Evolutionary conservation across 2,888 invertebrate species (phyloP).

Genomic region (Drosophila anomelani): DNA sequence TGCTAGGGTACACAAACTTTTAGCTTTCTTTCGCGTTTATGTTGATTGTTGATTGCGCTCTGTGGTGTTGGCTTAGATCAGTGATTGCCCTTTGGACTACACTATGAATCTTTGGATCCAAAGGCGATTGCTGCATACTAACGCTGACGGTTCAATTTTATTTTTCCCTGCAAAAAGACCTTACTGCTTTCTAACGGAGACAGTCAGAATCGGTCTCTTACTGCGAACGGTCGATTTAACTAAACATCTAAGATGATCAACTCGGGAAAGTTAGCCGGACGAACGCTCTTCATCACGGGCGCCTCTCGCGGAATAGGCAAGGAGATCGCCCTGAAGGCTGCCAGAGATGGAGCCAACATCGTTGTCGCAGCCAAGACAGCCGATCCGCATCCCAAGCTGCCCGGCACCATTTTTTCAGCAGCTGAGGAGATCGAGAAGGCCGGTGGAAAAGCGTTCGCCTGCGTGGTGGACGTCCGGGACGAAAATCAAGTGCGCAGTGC

Average conservation of each 20-base stretch:
- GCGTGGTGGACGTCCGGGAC: slow-evolving; percentile 92
- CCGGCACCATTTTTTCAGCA: slow-evolving; percentile 93
- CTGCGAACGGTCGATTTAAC: slow-evolving; percentile 37
- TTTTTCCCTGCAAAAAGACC: slow-evolving; percentile 83
- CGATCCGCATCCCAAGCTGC: slow-evolving; percentile 88
- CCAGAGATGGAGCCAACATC: slow-evolving; percentile 94
- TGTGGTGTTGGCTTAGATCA: slow-evolving; percentile 84
- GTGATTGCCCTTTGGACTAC: slow-evolving; percentile 37
- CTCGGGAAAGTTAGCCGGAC: slow-evolving; percentile 89
- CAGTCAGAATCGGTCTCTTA: slow-evolving; percentile 33
- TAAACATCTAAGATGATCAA: slow-evolving; percentile 72
- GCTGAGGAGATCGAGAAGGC: slow-evolving; percentile 93
- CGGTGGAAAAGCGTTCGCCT: slow-evolving; percentile 91
- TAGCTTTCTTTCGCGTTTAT: background rate
- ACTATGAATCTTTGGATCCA: slow-evolving; percentile 74
- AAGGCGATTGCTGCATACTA: background rate
- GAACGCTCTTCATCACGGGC: slow-evolving; percentile 97
- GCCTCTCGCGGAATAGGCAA: slow-evolving; percentile 98
- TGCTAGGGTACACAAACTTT: background rate
- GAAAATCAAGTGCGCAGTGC: slow-evolving; percentile 89
- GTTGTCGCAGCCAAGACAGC: slow-evolving; percentile 95
- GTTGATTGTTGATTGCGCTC: slow-evolving; percentile 84
- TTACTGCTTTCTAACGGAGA: background rate
- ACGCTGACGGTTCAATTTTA: slow-evolving; percentile 37
- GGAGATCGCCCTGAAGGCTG: slow-evolving; percentile 96